Percentiles rank a stretch among this genome's conserved stretches.
These are phyloP conservation scores for Thymelicus acteon DNA, from an alignment of 2,888 invertebrate genomes.

Conservation along the genomic window DNA sequence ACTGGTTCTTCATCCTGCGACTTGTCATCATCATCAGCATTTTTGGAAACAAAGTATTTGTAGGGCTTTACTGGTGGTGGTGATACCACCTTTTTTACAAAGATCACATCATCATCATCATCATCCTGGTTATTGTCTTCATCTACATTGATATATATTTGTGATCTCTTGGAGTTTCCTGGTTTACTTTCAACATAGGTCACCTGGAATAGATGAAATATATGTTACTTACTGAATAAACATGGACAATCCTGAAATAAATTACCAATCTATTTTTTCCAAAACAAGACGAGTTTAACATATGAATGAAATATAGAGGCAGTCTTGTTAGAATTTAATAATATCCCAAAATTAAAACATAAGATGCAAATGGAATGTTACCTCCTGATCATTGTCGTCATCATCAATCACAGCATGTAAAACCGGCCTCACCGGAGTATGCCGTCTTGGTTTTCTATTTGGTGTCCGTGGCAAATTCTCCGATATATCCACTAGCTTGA, in stretches of 20 bases:
- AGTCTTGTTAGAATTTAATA: too few species aligned
- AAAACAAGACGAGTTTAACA: too few species aligned
- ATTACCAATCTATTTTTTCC: too few species aligned
- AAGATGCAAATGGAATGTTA: slow-evolving; percentile 37
- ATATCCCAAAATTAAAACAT: too few species aligned
- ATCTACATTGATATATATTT: slow-evolving; percentile 67
- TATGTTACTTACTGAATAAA: too few species aligned
- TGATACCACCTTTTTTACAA: slow-evolving; percentile 65
- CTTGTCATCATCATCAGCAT: slow-evolving; percentile 50
- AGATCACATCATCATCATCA: slow-evolving; percentile 64
- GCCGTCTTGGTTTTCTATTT: slow-evolving; percentile 60
- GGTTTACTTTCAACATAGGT: slow-evolving; percentile 64
- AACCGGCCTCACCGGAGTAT: slow-evolving; percentile 62
- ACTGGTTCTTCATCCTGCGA: slow-evolving; percentile 52
- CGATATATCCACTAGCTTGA: slow-evolving; percentile 58
- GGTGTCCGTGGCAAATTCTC: slow-evolving; percentile 62
- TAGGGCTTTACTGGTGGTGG: slow-evolving; percentile 63
- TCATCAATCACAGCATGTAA: slow-evolving; percentile 65
- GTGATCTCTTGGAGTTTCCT: slow-evolving; percentile 54
- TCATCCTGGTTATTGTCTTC: slow-evolving; percentile 57
- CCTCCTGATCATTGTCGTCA: slow-evolving; percentile 68
- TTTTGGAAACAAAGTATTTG: slow-evolving; percentile 59
- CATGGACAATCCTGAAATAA: too few species aligned
- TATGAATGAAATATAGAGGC: too few species aligned
- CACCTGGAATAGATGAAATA: slow-evolving; percentile 57